A percentile compares a stretch with the other conserved stretches of the same genome.
phyloP scores from a whole-genome alignment of 2,888 invertebrate species.

The Tetanocera ferruginea region DNA sequence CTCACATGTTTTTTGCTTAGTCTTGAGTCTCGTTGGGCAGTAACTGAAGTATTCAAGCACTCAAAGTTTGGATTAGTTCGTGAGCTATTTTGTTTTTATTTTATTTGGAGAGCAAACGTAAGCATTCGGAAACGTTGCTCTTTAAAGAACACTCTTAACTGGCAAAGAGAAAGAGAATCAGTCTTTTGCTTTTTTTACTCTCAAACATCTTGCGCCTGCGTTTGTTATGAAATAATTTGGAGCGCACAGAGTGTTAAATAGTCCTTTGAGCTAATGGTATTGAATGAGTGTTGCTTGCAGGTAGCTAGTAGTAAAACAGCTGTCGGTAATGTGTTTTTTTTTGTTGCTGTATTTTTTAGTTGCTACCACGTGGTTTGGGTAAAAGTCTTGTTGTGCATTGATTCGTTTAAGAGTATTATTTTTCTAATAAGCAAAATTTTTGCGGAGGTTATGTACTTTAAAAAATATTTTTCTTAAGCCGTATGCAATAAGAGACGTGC shows the following conservation, averaged over 20 bases:
- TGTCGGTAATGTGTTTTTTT: slow-evolving; percentile 30
- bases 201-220: slow-evolving; percentile 5
- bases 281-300: neutral
- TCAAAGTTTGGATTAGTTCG: too few species aligned
- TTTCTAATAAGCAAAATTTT: neutral
- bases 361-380: slow-evolving; percentile 29
- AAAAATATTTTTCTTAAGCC: too few species aligned
- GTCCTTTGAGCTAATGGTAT: neutral
- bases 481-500: too few species aligned
- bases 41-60: too few species aligned
- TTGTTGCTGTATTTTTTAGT: neutral
- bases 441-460: too few species aligned
- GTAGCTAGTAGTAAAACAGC: slow-evolving; percentile 40
- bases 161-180: neutral
- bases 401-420: neutral
- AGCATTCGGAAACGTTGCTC: neutral
- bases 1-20: neutral
- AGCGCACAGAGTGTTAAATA: neutral
- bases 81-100: neutral
- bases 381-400: too few species aligned
- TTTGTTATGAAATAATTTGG: neutral
- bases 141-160: neutral
- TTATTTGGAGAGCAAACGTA: neutral
- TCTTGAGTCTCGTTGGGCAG: neutral
- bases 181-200: neutral